phyloP scores from a whole-genome alignment of 2,797 vertebrate genomes.

The Acestrorhynchus altus region DNA sequence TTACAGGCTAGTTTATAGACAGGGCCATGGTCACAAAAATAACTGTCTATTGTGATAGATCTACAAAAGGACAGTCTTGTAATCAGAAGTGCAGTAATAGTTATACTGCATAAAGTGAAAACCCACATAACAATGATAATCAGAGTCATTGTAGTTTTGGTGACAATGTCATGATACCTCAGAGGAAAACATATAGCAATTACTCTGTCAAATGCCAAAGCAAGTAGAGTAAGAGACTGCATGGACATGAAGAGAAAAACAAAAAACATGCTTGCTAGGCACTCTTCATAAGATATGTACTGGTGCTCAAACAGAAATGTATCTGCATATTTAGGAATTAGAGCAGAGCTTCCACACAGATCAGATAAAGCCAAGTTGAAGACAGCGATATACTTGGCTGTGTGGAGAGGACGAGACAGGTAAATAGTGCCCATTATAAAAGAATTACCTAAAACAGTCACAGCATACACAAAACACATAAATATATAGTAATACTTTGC shows the following conservation, averaged over 20 bases:
- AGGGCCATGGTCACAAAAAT: background rate
- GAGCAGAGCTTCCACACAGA: slow-evolving; percentile 1
- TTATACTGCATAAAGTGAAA: background rate
- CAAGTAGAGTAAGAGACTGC: background rate
- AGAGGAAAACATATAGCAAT: slow-evolving; percentile 7
- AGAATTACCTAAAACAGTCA: background rate
- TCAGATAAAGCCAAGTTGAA: background rate
- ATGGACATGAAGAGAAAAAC: background rate
- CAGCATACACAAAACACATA: background rate
- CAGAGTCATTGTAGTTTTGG: background rate
- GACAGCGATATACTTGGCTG: background rate
- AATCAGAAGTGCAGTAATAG: background rate
- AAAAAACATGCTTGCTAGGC: slow-evolving; percentile 1
- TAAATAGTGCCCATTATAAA: background rate
- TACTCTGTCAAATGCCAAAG: slow-evolving; percentile 1
- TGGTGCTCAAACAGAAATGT: background rate
- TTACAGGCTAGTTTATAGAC: background rate
- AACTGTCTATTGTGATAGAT: background rate
- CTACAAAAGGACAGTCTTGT: background rate
- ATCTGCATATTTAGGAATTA: background rate
- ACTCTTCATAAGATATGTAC: background rate
- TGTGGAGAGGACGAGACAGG: background rate
- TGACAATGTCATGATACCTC: background rate
- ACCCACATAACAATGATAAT: background rate
- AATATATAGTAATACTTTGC: slow-evolving; percentile 10